Evolutionary conservation across 2,113 vertebrate species (phyloP), one percentile per base, ranked within the genome.

Genomic region (Sceloporus undulatus): DNA sequence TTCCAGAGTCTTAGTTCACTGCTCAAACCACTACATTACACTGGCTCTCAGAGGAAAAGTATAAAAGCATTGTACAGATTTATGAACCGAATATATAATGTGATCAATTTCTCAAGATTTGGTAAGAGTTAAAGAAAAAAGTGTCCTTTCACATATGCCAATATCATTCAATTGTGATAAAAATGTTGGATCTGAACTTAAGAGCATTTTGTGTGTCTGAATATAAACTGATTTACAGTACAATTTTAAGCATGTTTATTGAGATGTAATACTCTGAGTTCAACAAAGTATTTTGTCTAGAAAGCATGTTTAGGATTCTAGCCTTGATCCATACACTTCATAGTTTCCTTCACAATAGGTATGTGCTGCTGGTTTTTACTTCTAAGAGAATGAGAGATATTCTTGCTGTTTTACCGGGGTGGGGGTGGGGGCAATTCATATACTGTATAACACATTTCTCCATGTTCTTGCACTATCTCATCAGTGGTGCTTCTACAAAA

Each of bases 381-480:
- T n/a, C 23, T n/a, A 48, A 48, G 48, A 48, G 4, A 48, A 48
- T 48, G 48, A 48, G 48, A 48, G 48, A 48, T 7, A 48, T 48
- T 48, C 48, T 48, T 48, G 48, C 48, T 48, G 48, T 48, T 48
- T 48, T 48, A 48, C 48, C 48, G 4, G 21, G 34, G 40, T 18
- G 21, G 25, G 23, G 14, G 42, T n/a, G 52, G 21, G 48, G n/a
- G 29, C 29, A n/a, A 18, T 84, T 84, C 82, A 73, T 48, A 52
- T 48, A 34, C 34, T 34, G 34, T 34, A 48, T 48, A 73, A 54
- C 70, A 83, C 16, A 6, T 21, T 66, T 84, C 40, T 54, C 42
- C 27, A 34, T 27, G 48, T 73, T 84, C 66, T 42, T 82, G 23
- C 65, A 82, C 23, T 68, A 84, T 84, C 82, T 84, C 42, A 84